Percentiles rank a stretch among this genome's conserved stretches.
phyloP scores from a whole-genome alignment of 2,888 invertebrate genomes.

The Urechis unicinctus region DNA sequence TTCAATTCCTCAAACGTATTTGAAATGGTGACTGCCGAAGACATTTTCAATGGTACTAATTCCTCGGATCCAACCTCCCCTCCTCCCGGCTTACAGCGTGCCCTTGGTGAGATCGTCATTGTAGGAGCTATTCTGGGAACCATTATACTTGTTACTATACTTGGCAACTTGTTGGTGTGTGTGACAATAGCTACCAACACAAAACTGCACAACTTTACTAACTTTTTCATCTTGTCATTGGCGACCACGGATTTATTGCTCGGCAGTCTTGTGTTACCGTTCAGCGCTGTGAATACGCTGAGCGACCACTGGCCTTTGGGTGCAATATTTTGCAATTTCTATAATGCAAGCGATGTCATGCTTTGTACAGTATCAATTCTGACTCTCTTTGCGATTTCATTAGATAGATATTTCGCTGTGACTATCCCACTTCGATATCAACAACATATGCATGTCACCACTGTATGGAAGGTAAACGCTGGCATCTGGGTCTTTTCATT shows the following conservation, averaged over 20 bases:
- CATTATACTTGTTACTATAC: slow-evolving; percentile 16
- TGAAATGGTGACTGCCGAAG: not conserved
- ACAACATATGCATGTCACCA: slow-evolving; percentile 10
- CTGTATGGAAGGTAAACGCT: slow-evolving; percentile 13
- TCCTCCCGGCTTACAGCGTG: no score
- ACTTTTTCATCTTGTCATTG: slow-evolving; percentile 20
- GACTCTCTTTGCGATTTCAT: slow-evolving; percentile 21
- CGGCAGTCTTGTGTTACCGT: slow-evolving; percentile 20
- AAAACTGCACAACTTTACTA: slow-evolving; percentile 17
- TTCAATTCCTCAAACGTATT: no score
- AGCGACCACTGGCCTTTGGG: slow-evolving; percentile 20
- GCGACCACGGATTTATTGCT: slow-evolving; percentile 19
- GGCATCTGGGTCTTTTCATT: slow-evolving; percentile 22
- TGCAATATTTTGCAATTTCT: slow-evolving; percentile 21
- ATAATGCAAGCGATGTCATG: slow-evolving; percentile 20
- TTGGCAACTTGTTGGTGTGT: slow-evolving; percentile 22
- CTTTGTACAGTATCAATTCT: slow-evolving; percentile 25
- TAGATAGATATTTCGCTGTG: slow-evolving; percentile 22
- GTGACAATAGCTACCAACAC: slow-evolving; percentile 17
- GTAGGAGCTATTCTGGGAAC: slow-evolving; percentile 13
- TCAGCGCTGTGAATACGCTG: slow-evolving; percentile 19
- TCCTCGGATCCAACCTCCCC: no score
- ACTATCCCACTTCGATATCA: slow-evolving; percentile 19
- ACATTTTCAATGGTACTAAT: not conserved
- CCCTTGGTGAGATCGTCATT: slow-evolving; percentile 13